These are phyloP conservation scores for Eupithecia centaureata DNA, from an alignment of 2,888 invertebrate species.

Conservation along the genomic window DNA sequence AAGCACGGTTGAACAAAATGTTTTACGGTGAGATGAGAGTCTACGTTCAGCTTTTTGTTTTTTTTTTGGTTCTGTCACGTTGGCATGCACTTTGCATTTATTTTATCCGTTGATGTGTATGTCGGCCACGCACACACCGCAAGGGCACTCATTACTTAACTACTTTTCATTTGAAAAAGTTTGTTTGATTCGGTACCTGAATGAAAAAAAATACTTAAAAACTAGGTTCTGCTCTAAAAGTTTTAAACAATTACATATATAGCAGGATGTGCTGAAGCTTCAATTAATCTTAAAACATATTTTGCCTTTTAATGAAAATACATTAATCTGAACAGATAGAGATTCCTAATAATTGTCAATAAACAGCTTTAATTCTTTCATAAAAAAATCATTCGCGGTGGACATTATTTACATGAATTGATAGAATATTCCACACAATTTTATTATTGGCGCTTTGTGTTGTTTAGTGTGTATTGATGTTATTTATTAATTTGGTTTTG, in stretches of 20 bases:
- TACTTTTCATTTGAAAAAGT: neutral
- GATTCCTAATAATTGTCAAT: neutral
- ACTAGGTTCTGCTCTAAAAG: neutral
- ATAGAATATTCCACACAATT: neutral
- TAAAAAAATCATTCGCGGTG: neutral
- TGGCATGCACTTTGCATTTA: conserved; percentile 72
- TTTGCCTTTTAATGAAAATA: neutral
- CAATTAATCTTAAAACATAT: neutral
- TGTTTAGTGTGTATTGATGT: conserved; percentile 15
- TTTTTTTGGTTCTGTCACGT: conserved; percentile 68
- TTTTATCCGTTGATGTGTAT: conserved; percentile 58
- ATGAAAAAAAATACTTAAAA: neutral
- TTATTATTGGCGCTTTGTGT: conserved; percentile 18
- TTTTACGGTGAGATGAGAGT: conserved; percentile 81
- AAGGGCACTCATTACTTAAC: conserved; percentile 52
- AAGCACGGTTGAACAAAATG: conserved; percentile 77
- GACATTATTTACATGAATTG: neutral
- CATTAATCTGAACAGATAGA: neutral
- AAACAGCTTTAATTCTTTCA: neutral
- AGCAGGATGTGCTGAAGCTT: neutral
- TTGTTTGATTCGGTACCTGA: neutral
- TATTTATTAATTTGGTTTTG: conserved; percentile 3
- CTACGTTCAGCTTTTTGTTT: conserved; percentile 68
- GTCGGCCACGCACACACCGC: conserved; percentile 72
- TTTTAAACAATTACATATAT: neutral